Evolutionary conservation across 2,113 vertebrate species (phyloP), one percentile per base, ranked within the genome.

Genomic region (Aldabrachelys gigantea): DNA sequence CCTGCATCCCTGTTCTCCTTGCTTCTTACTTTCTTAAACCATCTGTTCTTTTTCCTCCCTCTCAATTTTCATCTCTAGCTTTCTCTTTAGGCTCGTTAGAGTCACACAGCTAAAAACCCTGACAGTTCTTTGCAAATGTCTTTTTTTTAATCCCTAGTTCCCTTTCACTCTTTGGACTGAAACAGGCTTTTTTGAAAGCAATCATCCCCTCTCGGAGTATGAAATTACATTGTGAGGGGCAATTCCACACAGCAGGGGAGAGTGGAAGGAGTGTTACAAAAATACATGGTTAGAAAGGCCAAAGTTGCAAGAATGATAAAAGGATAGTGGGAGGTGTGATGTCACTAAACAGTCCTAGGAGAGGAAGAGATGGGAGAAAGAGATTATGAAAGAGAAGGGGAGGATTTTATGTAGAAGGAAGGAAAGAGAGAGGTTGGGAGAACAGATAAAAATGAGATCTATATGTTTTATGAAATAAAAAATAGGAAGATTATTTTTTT

Each of bases 241-340:
- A 89, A 89, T 88, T 53, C 14, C 84, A 6, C 47, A 49, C 41
- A 94, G 87, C 78, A 85, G 81, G 41, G 22, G 69, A 69, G 56
- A 92, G 72, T 59, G 84, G 52, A 56, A 86, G 85, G 62, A 91
- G 38, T n/a, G 96, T 54, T 93, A 87, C 90, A 75, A 91, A 96
- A 95, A 96, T 95, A 89, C 31, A 88, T 85, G 90, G 81, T 94
- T 92, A 87, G 80, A 65, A 80, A 95, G 94, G 72, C 90, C 87
- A 89, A 86, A 96, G 62, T 75, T 89, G 6, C 19, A 25, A 25
- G 80, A 7, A 3, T 47, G 25, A 78, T 78, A 47, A 47, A 78
- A 76, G 17, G 4, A 31, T 80, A 22, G 5, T 81, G 35, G 89
- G 89, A 89, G 96, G 89, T 95, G 88, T 79, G 49, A 50, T 88